phyloP scores from a whole-genome alignment of 2,113 vertebrate species.

The Bubo blakistoni region DNA sequence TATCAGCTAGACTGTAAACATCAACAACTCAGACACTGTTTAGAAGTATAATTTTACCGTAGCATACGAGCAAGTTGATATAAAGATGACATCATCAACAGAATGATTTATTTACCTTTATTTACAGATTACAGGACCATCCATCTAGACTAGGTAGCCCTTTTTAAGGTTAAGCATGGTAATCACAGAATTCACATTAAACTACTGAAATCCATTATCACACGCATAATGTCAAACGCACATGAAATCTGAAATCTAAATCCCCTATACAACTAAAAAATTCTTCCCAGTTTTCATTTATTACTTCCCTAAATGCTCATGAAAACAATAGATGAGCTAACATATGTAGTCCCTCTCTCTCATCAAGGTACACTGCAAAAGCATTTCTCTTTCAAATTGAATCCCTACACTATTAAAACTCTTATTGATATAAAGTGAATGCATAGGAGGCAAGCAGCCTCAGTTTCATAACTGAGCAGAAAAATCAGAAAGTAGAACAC shows the following conservation, averaged over 20 bases:
- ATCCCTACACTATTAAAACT: background rate
- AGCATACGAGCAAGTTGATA: background rate
- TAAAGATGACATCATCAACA: background rate
- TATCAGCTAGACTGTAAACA: background rate
- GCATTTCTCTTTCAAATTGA: background rate
- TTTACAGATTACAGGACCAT: background rate
- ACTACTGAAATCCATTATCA: background rate
- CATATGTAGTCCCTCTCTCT: background rate
- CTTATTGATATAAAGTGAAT: slow-evolving; percentile 4
- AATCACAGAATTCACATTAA: background rate
- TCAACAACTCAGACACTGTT: background rate
- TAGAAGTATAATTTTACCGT: background rate
- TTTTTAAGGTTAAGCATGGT: background rate
- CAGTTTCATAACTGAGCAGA: slow-evolving; percentile 20
- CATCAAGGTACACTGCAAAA: background rate
- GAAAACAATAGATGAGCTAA: background rate
- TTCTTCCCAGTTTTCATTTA: background rate
- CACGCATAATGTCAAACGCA: background rate
- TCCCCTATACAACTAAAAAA: background rate
- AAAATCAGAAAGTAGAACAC: background rate
- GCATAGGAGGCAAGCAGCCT: slow-evolving; percentile 1
- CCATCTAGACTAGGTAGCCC: background rate
- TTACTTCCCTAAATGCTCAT: background rate
- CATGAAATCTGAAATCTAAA: background rate
- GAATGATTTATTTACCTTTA: background rate